Evolutionary conservation across 2,888 invertebrate genomes (phyloP).

Genomic region (Diabrotica balteata): DNA sequence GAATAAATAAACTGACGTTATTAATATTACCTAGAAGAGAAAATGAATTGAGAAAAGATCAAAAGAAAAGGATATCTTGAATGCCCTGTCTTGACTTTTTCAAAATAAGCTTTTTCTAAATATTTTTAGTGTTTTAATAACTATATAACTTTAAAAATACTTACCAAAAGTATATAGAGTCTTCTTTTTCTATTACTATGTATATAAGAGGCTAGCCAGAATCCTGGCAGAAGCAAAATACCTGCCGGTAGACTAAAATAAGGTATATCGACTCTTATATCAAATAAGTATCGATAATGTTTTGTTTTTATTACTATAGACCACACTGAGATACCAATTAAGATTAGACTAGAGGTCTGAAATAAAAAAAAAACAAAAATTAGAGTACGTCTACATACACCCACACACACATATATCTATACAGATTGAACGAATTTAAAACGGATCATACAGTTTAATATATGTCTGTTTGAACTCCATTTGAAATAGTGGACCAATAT

Average conservation of each 20-base stretch:
- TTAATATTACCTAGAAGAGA: too few relatives aligned
- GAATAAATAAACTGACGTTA: too few relatives aligned
- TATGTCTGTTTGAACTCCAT: too few relatives aligned
- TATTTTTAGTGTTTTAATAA: too few relatives aligned
- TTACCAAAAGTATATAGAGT: slow-evolving; percentile 32
- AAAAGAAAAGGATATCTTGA: too few relatives aligned
- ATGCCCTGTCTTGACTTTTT: too few relatives aligned
- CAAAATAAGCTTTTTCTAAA: too few relatives aligned
- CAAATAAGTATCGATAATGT: slow-evolving; percentile 29
- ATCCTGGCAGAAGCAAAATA: slow-evolving; percentile 29
- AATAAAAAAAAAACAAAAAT: slow-evolving; percentile 15
- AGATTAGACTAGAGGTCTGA: slow-evolving; percentile 31
- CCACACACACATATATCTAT: background rate
- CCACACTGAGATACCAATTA: slow-evolving; percentile 35
- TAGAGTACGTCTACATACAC: background rate
- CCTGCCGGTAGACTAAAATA: slow-evolving; percentile 38
- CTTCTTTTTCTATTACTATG: slow-evolving; percentile 32
- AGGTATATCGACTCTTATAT: slow-evolving; percentile 35
- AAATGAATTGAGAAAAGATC: too few relatives aligned
- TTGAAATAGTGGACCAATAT: too few relatives aligned
- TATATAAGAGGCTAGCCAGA: slow-evolving; percentile 36
- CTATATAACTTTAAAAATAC: too few relatives aligned
- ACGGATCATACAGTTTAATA: too few relatives aligned
- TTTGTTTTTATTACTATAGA: slow-evolving; percentile 29
- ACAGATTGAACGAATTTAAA: too few relatives aligned